Conservation (phyloP, 2,113 vertebrate genomes). For the Solea senegalensis region DNA sequence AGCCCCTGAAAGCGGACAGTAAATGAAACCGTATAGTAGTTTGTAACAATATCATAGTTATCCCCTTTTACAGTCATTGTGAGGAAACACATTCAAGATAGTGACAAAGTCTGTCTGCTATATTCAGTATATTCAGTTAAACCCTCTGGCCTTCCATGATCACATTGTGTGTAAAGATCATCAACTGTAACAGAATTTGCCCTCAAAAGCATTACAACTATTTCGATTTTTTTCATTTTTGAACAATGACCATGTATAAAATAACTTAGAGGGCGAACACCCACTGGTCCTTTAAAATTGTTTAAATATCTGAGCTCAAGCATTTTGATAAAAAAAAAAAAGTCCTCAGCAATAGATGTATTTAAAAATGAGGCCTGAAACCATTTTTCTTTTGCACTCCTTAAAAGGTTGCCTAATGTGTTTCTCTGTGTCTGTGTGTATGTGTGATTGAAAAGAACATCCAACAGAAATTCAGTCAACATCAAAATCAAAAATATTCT, state of each 20-base stretch:
- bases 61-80: neutral
- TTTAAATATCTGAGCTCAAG: conserved; percentile 44
- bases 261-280: conserved; percentile 23
- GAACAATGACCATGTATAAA: conserved; percentile 19
- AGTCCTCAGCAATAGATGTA: neutral
- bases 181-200: conserved; percentile 23
- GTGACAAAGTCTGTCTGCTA: neutral
- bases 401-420: conserved; percentile 18
- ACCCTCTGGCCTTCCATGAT: conserved; percentile 15
- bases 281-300: conserved; percentile 35
- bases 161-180: conserved; percentile 47
- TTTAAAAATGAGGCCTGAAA: neutral
- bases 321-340: conserved; percentile 19
- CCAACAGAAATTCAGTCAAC: conserved; percentile 4
- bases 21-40: neutral
- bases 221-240: conserved; percentile 16
- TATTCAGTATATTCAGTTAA: conserved; percentile 1
- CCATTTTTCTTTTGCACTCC: neutral
- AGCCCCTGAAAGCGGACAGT: neutral
- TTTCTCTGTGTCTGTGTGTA: conserved; percentile 13
- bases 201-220: conserved; percentile 19
- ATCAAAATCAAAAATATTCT: neutral
- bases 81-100: neutral
- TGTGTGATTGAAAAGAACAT: conserved; percentile 2
- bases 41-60: neutral